phyloP scores from a whole-genome alignment of 2,113 vertebrate genomes.

The human region DNA sequence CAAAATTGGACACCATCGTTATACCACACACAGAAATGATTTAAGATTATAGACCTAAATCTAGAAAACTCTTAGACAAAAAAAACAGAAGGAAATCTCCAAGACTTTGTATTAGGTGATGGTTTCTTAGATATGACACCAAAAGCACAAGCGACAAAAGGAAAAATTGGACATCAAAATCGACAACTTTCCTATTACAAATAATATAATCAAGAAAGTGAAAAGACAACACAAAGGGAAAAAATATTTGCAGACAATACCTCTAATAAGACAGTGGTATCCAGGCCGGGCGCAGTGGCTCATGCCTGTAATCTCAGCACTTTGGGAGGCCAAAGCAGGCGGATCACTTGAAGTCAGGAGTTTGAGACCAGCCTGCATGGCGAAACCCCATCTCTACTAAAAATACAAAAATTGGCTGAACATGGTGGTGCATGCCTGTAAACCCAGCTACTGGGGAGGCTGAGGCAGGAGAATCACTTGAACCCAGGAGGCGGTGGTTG shows the following conservation, averaged over 20 bases:
- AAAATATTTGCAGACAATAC: neutral
- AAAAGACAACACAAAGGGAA: neutral
- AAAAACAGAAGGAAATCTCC: neutral
- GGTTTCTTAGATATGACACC: neutral
- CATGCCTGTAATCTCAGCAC: too few species aligned
- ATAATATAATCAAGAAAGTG: neutral
- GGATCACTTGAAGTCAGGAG: too few species aligned
- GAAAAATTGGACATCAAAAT: neutral
- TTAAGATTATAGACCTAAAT: neutral
- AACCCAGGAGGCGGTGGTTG: fast-evolving
- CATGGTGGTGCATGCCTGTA: too few species aligned
- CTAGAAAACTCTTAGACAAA: neutral
- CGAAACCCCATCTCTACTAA: too few species aligned
- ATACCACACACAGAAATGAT: neutral
- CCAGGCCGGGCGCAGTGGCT: fast-evolving
- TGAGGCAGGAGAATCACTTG: too few species aligned
- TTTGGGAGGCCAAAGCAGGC: too few species aligned
- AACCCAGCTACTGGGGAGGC: too few species aligned
- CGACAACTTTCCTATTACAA: neutral
- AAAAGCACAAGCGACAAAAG: neutral
- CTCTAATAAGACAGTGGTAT: neutral
- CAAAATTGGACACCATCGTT: neutral
- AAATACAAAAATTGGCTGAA: too few species aligned
- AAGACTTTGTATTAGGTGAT: neutral
- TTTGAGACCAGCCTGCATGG: too few species aligned